phyloP scores from a whole-genome alignment of 2,888 invertebrate species.

The Apantesis nais region DNA sequence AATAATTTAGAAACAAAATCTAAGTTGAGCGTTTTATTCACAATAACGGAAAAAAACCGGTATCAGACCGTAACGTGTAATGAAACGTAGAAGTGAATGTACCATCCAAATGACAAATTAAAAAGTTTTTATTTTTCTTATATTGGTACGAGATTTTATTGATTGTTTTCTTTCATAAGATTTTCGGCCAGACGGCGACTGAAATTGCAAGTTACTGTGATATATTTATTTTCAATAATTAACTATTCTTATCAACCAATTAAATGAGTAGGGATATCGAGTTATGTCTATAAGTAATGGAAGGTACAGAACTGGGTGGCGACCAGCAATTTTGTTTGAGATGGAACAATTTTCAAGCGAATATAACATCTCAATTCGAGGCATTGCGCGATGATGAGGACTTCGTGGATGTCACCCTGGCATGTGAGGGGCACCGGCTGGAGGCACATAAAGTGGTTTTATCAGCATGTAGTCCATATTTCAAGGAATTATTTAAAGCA shows the following conservation, averaged over 20 bases:
- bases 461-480: conserved; percentile 95
- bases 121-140: conserved; percentile 86
- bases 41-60: conserved; percentile 48
- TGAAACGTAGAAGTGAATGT: conserved; percentile 84
- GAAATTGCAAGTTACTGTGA: conserved; percentile 86
- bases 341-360: conserved; percentile 96
- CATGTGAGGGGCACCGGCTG: conserved; percentile 93
- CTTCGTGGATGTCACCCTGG: conserved; percentile 95
- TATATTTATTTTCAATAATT: conserved; percentile 85
- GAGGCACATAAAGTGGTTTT: conserved; percentile 95
- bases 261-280: conserved; percentile 86
- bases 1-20: neutral
- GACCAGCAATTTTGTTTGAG: conserved; percentile 95
- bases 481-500: conserved; percentile 94
- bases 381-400: conserved; percentile 93
- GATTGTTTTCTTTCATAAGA: conserved; percentile 86
- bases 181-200: conserved; percentile 86
- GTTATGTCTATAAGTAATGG: conserved; percentile 87
- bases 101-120: conserved; percentile 86
- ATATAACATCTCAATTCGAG: conserved; percentile 94
- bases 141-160: conserved; percentile 86
- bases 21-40: conserved; percentile 10
- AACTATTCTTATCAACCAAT: conserved; percentile 85
- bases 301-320: conserved; percentile 87
- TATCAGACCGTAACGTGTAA: conserved; percentile 60